Percentiles rank a stretch among this genome's conserved stretches.
Evolutionary conservation across 2,797 vertebrate genomes (phyloP).

Genomic region (Diglossa cyanea): DNA sequence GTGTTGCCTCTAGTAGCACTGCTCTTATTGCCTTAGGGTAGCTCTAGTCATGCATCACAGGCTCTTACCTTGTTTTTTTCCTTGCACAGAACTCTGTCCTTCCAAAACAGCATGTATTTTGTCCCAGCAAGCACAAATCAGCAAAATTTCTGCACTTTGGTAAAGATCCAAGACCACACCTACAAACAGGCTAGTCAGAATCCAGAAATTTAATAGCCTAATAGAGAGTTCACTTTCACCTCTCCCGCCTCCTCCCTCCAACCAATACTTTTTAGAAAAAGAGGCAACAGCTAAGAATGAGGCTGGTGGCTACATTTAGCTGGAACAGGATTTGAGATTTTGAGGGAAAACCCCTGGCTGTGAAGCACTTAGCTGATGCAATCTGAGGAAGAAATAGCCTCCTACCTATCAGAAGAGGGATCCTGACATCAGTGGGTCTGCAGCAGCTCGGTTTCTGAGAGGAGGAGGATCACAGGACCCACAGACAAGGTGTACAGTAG

Average conservation of each 20-base stretch:
- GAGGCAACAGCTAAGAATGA: neutral
- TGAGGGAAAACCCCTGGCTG: slow-evolving; percentile 56
- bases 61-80: neutral
- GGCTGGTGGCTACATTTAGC: slow-evolving; percentile 20
- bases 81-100: neutral
- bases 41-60: neutral
- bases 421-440: neutral
- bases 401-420: slow-evolving; percentile 20
- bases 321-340: slow-evolving; percentile 47
- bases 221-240: neutral
- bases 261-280: neutral
- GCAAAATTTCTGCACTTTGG: neutral
- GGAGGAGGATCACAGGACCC: neutral
- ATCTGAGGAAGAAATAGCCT: slow-evolving; percentile 28
- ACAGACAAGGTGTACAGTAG: neutral
- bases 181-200: neutral
- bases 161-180: neutral
- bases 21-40: neutral
- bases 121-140: neutral
- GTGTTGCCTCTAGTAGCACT: neutral
- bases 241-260: neutral
- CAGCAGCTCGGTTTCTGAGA: neutral
- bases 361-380: slow-evolving; percentile 56
- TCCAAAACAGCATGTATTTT: neutral
- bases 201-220: neutral